phyloP scores from a whole-genome alignment of 2,113 vertebrate genomes.

The Eudyptes chrysolophus region DNA sequence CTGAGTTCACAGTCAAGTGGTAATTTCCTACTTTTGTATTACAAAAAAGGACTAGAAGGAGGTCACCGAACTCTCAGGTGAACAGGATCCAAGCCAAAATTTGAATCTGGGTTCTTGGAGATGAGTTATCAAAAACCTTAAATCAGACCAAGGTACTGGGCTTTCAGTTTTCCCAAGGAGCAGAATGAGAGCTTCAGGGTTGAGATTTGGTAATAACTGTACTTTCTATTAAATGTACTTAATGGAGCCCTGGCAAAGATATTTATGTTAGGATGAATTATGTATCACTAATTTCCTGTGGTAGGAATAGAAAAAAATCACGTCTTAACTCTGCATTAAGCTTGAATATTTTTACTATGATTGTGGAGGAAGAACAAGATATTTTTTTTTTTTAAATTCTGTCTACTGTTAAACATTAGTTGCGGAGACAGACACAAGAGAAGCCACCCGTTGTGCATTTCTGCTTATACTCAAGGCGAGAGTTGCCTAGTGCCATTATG shows the following conservation, averaged over 20 bases:
- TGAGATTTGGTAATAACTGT: not conserved
- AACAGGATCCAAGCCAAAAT: not conserved
- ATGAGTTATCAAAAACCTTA: not conserved
- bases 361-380: not conserved
- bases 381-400: not conserved
- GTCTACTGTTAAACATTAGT: not conserved
- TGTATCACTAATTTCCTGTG: constrained; percentile 2
- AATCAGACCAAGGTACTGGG: not conserved
- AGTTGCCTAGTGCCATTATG: not conserved
- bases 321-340: not conserved
- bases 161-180: not conserved
- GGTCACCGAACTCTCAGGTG: not conserved
- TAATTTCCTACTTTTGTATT: not conserved
- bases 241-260: not conserved
- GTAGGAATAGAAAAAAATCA: not conserved
- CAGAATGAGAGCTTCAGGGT: not conserved
- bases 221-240: not conserved
- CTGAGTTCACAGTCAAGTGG: not conserved
- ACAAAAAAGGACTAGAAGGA: not conserved
- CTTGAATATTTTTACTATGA: not conserved
- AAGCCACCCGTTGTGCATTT: not conserved
- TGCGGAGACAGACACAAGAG: not conserved
- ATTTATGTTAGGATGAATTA: constrained; percentile 29
- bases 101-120: not conserved
- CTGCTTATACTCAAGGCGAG: not conserved